Evolutionary conservation across 2,888 invertebrate species (phyloP), one percentile per base, ranked within the genome.

Genomic region (Ophion ventricosus): DNA sequence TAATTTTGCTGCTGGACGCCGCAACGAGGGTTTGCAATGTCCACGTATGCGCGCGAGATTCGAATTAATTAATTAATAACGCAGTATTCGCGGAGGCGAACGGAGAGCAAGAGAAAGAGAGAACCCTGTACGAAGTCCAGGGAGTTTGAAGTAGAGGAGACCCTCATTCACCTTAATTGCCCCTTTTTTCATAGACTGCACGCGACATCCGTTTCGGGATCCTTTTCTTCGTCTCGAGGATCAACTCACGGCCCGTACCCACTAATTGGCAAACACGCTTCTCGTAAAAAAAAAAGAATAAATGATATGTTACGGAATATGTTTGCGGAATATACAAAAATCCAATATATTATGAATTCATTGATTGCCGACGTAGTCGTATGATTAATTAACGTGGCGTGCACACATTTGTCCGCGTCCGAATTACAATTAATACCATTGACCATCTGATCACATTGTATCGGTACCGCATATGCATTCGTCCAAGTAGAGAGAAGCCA

Each of bases 41-140:
- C 72, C 79, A 75, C 78, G 84, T 74, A 49, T 49, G 84, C 87
- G 75, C 76, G 85, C 78, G 85, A 87, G 90, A 88, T 88, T 87
- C 85, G 83, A 87, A 90, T 89, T 86, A 89, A 89, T 89, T 88
- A 88, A 90, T 90, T 90, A 88, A 89, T 88, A 90, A 89, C 87
- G 76, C 73, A 49, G 67, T 83, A 59, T 63, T 74, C 70, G 69
- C 29, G 26, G 54, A 54, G 49, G 25, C n/a, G 40, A 69, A 54
- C 26, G 17, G 64, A 49, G 35, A 20, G n/a, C n/a, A n/a, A n/a
- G 35, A 35, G 23, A 49, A 2, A 49, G 14, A 49, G 49, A 49
- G 49, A 49, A 3, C 49, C 49, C 49, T 49, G 26, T 74, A 11
- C 74, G 14, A 14, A 5, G 23, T 54, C 26, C 35, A 29, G 29